Evolutionary conservation across 2,888 invertebrate genomes (phyloP).

Genomic region (Cenopis cana): DNA sequence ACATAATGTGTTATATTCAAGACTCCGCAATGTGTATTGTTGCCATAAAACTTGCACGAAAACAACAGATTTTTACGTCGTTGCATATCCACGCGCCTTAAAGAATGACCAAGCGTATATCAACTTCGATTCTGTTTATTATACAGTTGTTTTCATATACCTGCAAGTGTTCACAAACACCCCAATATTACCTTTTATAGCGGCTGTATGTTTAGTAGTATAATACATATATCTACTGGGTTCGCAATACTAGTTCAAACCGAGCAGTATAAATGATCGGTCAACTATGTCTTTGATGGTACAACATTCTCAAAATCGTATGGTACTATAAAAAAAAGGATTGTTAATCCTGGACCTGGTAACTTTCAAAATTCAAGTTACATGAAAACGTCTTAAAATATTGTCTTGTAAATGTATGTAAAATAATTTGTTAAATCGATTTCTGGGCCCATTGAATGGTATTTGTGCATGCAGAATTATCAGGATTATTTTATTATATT

Average conservation of each 20-base stretch:
- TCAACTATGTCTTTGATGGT: background rate
- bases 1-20: too few species aligned
- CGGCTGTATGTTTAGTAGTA: too few species aligned
- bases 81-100: too few species aligned
- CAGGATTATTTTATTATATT: background rate
- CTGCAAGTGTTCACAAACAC: background rate
- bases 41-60: too few species aligned
- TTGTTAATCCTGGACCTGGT: background rate
- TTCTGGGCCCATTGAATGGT: background rate
- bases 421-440: background rate
- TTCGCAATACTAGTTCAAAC: background rate
- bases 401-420: background rate
- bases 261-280: background rate
- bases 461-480: background rate
- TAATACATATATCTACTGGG: background rate
- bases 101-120: slow-evolving; percentile 9
- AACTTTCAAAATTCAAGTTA: background rate
- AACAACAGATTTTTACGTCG: too few species aligned
- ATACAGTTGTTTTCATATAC: background rate
- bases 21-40: too few species aligned
- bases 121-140: background rate
- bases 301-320: too few species aligned
- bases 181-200: background rate
- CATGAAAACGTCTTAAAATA: background rate
- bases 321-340: background rate